A percentile compares a stretch with the other conserved stretches of the same genome.
Evolutionary conservation across 2,797 vertebrate species (phyloP).

Genomic region (Chaetodon trifasciatus): DNA sequence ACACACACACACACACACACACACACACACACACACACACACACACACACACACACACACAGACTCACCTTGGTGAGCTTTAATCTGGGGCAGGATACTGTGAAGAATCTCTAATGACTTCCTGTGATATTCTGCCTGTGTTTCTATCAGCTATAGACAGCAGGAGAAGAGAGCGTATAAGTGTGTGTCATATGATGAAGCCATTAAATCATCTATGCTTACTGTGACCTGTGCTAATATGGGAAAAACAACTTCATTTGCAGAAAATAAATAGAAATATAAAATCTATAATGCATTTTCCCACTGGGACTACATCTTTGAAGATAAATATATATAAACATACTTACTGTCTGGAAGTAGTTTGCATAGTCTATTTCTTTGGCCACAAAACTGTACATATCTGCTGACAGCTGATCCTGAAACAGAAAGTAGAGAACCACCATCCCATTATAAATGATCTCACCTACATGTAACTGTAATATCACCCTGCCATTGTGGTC

Average conservation of each 20-base stretch:
- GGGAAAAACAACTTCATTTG: neutral
- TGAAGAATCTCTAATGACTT: slow-evolving; percentile 95
- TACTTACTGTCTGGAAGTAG: slow-evolving; percentile 95
- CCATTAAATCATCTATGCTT: neutral
- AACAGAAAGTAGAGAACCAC: slow-evolving; percentile 51
- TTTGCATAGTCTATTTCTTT: slow-evolving; percentile 99
- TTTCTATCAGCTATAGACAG: slow-evolving; percentile 92
- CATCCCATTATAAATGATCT: slow-evolving; percentile 5
- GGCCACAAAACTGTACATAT: slow-evolving; percentile 99
- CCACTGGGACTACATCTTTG: neutral
- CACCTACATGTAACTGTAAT: slow-evolving; percentile 2
- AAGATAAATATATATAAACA: neutral
- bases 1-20: slow-evolving; percentile 34
- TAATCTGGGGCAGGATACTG: slow-evolving; percentile 95
- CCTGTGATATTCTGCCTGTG: slow-evolving; percentile 95
- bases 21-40: slow-evolving; percentile 13
- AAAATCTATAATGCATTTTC: neutral
- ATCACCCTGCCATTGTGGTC: slow-evolving; percentile 16
- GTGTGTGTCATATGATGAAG: neutral
- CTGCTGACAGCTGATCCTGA: slow-evolving; percentile 98
- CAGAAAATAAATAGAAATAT: neutral
- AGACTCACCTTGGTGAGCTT: slow-evolving; percentile 96
- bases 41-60: slow-evolving; percentile 32
- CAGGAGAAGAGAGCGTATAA: slow-evolving; percentile 12
- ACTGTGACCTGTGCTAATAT: neutral